A percentile compares a stretch with the other conserved stretches of the same genome.
phyloP scores from a whole-genome alignment of 2,888 invertebrate species.

The Philopedon plagiatum region DNA sequence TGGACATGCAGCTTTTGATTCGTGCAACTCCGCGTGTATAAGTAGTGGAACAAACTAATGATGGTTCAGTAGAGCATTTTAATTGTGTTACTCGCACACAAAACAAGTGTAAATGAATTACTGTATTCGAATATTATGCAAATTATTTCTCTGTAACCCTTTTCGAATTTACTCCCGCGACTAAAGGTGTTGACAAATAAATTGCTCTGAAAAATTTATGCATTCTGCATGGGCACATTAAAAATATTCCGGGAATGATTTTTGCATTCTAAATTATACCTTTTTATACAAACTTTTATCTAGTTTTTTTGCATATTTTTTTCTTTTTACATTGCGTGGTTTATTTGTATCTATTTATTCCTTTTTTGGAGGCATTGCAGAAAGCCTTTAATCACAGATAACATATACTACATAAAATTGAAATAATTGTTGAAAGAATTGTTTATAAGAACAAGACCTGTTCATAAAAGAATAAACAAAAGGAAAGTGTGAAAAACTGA shows the following conservation, averaged over 20 bases:
- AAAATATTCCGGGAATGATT: constrained; percentile 37
- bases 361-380: too few relatives aligned
- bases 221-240: constrained; percentile 39
- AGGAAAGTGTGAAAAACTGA: constrained; percentile 42
- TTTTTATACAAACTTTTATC: background rate
- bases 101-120: constrained; percentile 56
- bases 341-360: too few relatives aligned
- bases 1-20: constrained; percentile 7
- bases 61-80: constrained; percentile 41
- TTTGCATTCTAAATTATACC: constrained; percentile 21
- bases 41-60: constrained; percentile 49
- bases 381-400: too few relatives aligned
- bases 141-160: constrained; percentile 56
- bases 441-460: constrained; percentile 16
- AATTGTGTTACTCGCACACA: constrained; percentile 40
- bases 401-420: too few relatives aligned
- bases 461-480: constrained; percentile 27
- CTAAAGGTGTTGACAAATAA: constrained; percentile 57
- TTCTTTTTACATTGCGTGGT: too few relatives aligned
- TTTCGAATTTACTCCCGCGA: constrained; percentile 54
- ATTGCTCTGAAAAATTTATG: constrained; percentile 54
- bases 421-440: background rate
- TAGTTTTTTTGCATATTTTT: too few relatives aligned
- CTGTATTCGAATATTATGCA: constrained; percentile 57
- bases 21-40: constrained; percentile 28